Evolutionary conservation across 2,797 vertebrate genomes (phyloP).

Genomic region (Cyclopterus lumpus): DNA sequence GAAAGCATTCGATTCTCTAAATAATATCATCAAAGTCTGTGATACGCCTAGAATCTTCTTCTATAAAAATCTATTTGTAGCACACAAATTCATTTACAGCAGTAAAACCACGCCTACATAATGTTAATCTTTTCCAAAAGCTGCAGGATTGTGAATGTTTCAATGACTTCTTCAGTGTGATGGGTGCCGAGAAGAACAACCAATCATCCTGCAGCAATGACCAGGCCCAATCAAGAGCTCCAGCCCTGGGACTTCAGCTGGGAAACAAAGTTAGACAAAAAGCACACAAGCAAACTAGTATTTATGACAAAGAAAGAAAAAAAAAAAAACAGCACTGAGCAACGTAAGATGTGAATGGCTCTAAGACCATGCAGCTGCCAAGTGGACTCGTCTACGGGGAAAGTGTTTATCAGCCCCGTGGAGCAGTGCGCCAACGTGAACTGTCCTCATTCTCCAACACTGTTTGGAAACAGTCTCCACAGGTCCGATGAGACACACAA

Average conservation of each 20-base stretch:
- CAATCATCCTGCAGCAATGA: not conserved
- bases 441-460: slow-evolving; percentile 37
- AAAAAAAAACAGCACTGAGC: slow-evolving; percentile 11
- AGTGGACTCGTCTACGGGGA: not conserved
- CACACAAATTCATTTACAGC: slow-evolving; percentile 19
- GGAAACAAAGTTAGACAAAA: slow-evolving; percentile 32
- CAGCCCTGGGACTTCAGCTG: not conserved
- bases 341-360: slow-evolving; percentile 24
- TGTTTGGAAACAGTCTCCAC: slow-evolving; percentile 39
- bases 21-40: slow-evolving; percentile 6
- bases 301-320: slow-evolving; percentile 1
- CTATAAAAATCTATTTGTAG: slow-evolving; percentile 20
- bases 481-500: slow-evolving; percentile 55
- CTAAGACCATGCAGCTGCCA: slow-evolving; percentile 18
- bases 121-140: slow-evolving; percentile 5
- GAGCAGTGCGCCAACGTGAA: not conserved
- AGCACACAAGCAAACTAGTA: slow-evolving; percentile 10
- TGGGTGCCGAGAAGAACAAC: slow-evolving; percentile 10
- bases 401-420: slow-evolving; percentile 20
- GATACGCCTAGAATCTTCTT: slow-evolving; percentile 13
- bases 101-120: slow-evolving; percentile 1
- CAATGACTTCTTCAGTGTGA: slow-evolving; percentile 18
- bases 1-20: slow-evolving; percentile 31
- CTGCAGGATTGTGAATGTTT: slow-evolving; percentile 12
- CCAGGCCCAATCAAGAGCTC: slow-evolving; percentile 16